These are phyloP conservation scores for Drosophila sp. DNA, from an alignment of 1,140 invertebrate species.

Conservation along the genomic window DNA sequence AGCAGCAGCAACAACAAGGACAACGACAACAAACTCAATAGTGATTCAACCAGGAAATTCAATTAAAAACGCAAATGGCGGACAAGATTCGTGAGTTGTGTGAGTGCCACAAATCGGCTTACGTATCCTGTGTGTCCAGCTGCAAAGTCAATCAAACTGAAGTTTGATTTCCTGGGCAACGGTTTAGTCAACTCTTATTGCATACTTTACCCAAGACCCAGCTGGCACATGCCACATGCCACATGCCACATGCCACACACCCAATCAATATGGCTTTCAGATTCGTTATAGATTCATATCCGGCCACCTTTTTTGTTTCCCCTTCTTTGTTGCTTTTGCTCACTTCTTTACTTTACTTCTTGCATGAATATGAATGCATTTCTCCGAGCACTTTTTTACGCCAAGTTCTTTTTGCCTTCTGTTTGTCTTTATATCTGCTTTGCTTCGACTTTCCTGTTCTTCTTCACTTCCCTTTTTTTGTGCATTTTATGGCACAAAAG, in stretches of 20 bases:
- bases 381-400: slow-evolving; percentile 24
- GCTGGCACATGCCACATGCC: not conserved
- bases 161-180: slow-evolving; percentile 64
- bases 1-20: slow-evolving; percentile 24
- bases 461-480: not conserved
- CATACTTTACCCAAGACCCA: slow-evolving; percentile 48
- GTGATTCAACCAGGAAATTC: slow-evolving; percentile 45
- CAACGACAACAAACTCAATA: not conserved
- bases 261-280: slow-evolving; percentile 62
- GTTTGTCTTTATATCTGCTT: slow-evolving; percentile 20
- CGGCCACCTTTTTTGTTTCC: slow-evolving; percentile 1
- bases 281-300: slow-evolving; percentile 71
- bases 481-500: slow-evolving; percentile 9
- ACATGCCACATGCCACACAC: slow-evolving; percentile 22
- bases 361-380: slow-evolving; percentile 54
- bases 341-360: not conserved
- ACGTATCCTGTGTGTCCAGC: slow-evolving; percentile 26
- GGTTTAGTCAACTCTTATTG: slow-evolving; percentile 29
- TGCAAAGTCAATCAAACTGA: slow-evolving; percentile 67
- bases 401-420: slow-evolving; percentile 20
- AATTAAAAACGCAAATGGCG: slow-evolving; percentile 61
- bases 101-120: slow-evolving; percentile 65
- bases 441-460: not conserved
- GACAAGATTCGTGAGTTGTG: slow-evolving; percentile 6
- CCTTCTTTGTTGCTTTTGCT: slow-evolving; percentile 1